Conservation (phyloP, 2,888 invertebrate genomes). For the Silvanus unidentatus region DNA sequence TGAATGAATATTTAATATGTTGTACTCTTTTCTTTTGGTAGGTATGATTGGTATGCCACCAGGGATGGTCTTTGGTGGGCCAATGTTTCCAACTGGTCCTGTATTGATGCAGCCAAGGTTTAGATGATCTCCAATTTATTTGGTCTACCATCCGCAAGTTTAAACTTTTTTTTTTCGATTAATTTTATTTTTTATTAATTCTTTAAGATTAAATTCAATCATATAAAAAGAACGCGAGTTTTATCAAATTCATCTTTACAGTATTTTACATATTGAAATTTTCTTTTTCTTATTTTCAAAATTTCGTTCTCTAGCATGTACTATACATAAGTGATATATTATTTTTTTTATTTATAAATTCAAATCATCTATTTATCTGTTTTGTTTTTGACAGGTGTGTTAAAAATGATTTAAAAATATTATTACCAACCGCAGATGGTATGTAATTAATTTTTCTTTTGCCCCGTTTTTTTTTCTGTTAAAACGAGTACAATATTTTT, state of each 20-base stretch:
- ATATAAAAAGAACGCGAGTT: not conserved
- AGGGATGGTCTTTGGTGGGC: constrained; percentile 45
- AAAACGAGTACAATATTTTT: no score
- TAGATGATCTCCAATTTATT: constrained; percentile 72
- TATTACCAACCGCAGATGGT: constrained; percentile 7
- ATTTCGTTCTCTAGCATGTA: no score
- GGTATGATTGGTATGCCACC: constrained; percentile 49
- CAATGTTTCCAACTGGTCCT: constrained; percentile 45
- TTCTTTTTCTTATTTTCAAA: not conserved
- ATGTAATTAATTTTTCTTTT: constrained; percentile 22
- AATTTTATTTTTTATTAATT: constrained; percentile 23
- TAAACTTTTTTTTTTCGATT: constrained; percentile 22
- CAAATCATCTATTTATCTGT: not conserved
- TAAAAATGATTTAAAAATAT: constrained; percentile 13
- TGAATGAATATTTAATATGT: constrained; percentile 7
- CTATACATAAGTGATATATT: no score
- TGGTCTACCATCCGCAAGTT: constrained; percentile 50
- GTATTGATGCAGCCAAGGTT: constrained; percentile 75
- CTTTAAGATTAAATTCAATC: constrained; percentile 7
- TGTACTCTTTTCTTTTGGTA: constrained; percentile 26
- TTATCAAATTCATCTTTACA: not conserved
- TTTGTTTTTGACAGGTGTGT: constrained; percentile 11
- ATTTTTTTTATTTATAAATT: no score
- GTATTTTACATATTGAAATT: not conserved
- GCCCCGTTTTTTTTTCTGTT: not conserved